phyloP scores from a whole-genome alignment of 2,888 invertebrate genomes.

The Lathronympha strigana region DNA sequence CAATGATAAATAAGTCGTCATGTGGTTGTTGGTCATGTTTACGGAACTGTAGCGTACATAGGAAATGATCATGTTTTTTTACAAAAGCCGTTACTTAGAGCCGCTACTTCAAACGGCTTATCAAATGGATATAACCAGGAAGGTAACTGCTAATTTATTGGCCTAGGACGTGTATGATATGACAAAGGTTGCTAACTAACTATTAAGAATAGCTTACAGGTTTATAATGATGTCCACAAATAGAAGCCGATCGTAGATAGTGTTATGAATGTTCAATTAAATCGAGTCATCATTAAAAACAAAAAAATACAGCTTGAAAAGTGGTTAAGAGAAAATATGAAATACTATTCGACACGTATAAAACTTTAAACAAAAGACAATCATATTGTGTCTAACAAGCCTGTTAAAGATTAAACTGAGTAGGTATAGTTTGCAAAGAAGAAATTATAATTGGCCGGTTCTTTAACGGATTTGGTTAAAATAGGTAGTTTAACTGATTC shows the following conservation, averaged over 20 bases:
- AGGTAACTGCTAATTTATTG: not conserved
- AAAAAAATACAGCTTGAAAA: too few species aligned
- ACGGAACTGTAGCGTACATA: conserved; percentile 20
- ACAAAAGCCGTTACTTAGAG: conserved; percentile 1
- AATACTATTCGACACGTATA: too few species aligned
- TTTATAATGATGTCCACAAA: not conserved
- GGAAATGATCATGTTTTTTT: conserved; percentile 18
- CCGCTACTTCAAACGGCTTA: not conserved
- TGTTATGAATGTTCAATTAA: too few species aligned
- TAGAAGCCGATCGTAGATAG: not conserved
- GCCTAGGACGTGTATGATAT: not conserved
- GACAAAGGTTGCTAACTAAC: not conserved
- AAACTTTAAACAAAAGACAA: too few species aligned
- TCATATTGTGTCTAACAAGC: too few species aligned
- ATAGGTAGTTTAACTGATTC: not conserved
- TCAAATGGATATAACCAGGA: conserved; percentile 5
- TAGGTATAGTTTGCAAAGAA: too few species aligned
- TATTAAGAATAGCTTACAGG: not conserved
- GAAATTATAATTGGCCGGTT: too few species aligned
- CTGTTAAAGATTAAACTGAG: too few species aligned
- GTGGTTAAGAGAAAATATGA: too few species aligned
- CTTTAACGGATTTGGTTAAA: too few species aligned
- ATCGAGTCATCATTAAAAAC: too few species aligned
- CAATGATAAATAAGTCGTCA: conserved; percentile 8
- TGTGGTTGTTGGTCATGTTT: conserved; percentile 22